These are phyloP conservation scores for Sebastes jordani DNA, from an alignment of 2,797 vertebrate genomes.

Conservation along the genomic window DNA sequence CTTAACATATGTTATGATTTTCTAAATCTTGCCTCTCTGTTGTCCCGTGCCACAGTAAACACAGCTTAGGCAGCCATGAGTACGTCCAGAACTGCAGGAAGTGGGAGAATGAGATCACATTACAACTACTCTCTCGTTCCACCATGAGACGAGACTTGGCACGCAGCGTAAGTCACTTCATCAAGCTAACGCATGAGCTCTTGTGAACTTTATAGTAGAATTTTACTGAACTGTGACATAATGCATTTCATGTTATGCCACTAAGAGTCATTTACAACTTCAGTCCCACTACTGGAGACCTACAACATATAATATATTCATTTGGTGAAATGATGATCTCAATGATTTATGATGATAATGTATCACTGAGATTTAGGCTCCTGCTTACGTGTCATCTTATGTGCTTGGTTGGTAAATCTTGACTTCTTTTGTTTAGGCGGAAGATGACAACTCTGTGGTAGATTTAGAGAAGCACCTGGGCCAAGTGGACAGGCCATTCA, in stretches of 20 bases:
- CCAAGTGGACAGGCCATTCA: slow-evolving; percentile 92
- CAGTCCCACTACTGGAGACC: neutral
- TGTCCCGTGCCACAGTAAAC: slow-evolving; percentile 83
- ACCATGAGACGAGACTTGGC: slow-evolving; percentile 90
- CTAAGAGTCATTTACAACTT: neutral
- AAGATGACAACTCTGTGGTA: slow-evolving; percentile 88
- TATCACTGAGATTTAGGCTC: neutral
- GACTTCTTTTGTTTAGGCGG: slow-evolving; percentile 76
- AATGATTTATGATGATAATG: neutral
- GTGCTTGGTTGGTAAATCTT: neutral
- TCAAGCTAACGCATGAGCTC: slow-evolving; percentile 1
- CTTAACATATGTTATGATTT: neutral
- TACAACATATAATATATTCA: neutral
- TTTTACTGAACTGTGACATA: slow-evolving; percentile 1
- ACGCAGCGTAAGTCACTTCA: slow-evolving; percentile 86
- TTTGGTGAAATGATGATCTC: neutral
- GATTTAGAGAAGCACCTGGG: slow-evolving; percentile 88
- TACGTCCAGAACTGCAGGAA: slow-evolving; percentile 97
- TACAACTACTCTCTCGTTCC: slow-evolving; percentile 89
- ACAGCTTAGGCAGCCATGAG: slow-evolving; percentile 95
- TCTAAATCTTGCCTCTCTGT: slow-evolving; percentile 24
- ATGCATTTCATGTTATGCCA: neutral
- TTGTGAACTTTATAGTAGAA: neutral
- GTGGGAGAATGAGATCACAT: slow-evolving; percentile 95
- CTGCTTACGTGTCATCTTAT: neutral